phyloP scores from a whole-genome alignment of 2,888 invertebrate species.

The Amphimallon solstitiale region DNA sequence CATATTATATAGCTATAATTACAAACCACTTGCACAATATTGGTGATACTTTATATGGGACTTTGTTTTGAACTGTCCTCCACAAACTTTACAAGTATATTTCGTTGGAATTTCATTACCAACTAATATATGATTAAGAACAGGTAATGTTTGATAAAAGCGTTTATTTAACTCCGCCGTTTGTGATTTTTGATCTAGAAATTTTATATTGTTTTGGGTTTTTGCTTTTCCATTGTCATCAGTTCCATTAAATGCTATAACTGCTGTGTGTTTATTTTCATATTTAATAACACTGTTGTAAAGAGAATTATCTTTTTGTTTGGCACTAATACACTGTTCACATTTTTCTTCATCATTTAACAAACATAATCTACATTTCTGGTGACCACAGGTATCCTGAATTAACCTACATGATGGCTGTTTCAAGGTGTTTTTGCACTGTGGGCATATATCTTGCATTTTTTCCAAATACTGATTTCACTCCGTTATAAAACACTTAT shows the following conservation, averaged over 20 bases:
- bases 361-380: slow-evolving; percentile 78
- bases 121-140: slow-evolving; percentile 56
- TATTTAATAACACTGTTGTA: slow-evolving; percentile 38
- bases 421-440: slow-evolving; percentile 31
- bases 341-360: slow-evolving; percentile 75
- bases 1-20: not conserved
- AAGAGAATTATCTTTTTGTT: slow-evolving; percentile 14
- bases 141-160: slow-evolving; percentile 44
- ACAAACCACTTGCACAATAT: slow-evolving; percentile 67
- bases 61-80: slow-evolving; percentile 75
- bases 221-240: slow-evolving; percentile 3
- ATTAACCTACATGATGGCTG: slow-evolving; percentile 72
- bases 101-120: slow-evolving; percentile 65
- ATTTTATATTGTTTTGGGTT: not conserved
- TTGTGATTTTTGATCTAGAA: not conserved
- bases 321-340: slow-evolving; percentile 63
- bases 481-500: too few species aligned
- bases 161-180: slow-evolving; percentile 40
- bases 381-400: slow-evolving; percentile 79
- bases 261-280: slow-evolving; percentile 32
- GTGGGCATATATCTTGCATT: slow-evolving; percentile 41
- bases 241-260: slow-evolving; percentile 27
- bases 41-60: slow-evolving; percentile 74
- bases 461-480: not conserved
- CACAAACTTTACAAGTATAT: slow-evolving; percentile 75